phyloP scores from a whole-genome alignment of 2,113 vertebrate genomes.

The Carettochelys insculpta region DNA sequence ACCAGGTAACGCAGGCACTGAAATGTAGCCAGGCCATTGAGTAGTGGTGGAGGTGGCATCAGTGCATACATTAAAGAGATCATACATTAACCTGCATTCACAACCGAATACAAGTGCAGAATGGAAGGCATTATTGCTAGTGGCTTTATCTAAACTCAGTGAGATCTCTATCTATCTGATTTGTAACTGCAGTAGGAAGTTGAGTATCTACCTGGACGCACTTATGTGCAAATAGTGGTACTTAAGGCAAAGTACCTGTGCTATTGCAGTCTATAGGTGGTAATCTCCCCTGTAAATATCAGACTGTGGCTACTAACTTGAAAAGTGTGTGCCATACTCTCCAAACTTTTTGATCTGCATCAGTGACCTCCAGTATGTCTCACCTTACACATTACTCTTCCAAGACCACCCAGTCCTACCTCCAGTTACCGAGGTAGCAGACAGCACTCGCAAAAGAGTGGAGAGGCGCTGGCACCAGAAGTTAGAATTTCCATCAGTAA shows the following conservation, averaged over 20 bases:
- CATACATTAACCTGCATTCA: not conserved
- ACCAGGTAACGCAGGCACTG: slow-evolving; percentile 84
- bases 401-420: not conserved
- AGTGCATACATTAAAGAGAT: no score
- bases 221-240: not conserved
- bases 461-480: not conserved
- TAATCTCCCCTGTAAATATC: not conserved
- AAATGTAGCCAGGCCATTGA: not conserved
- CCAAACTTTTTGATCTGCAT: not conserved
- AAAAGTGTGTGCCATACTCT: not conserved
- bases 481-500: not conserved
- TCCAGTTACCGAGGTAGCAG: not conserved
- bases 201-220: not conserved
- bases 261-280: not conserved
- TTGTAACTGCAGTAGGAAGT: not conserved
- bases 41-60: no score
- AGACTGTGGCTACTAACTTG: not conserved
- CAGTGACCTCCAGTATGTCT: not conserved
- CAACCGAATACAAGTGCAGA: not conserved
- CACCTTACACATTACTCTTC: not conserved
- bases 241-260: not conserved
- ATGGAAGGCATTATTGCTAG: not conserved
- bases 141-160: not conserved
- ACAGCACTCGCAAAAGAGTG: not conserved
- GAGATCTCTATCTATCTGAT: not conserved